phyloP scores from a whole-genome alignment of 2,113 vertebrate genomes.

The Tachysurus vachellii region DNA sequence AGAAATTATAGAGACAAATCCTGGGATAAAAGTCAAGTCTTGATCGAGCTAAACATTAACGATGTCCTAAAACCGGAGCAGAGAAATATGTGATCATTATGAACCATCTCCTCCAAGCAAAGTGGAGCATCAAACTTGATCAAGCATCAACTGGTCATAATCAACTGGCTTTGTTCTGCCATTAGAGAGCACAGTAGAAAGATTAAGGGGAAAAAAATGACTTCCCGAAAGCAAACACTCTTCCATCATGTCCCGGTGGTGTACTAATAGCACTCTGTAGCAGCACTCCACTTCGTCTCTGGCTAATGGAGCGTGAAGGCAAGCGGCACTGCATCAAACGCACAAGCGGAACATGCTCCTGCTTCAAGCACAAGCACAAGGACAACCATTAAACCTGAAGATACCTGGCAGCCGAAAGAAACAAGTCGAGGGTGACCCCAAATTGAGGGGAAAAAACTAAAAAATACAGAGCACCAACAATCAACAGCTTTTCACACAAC shows the following conservation, averaged over 20 bases:
- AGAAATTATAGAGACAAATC: neutral
- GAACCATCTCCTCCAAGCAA: neutral
- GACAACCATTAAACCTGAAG: constrained; percentile 22
- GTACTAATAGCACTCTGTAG: constrained; percentile 10
- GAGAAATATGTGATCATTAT: neutral
- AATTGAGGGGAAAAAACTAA: neutral
- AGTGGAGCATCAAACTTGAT: constrained; percentile 11
- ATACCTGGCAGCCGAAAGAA: neutral
- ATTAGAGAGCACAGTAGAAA: neutral
- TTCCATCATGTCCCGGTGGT: constrained; percentile 14
- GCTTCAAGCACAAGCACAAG: constrained; percentile 26
- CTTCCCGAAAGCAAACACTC: neutral
- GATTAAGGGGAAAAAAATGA: neutral
- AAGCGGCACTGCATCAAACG: constrained; percentile 63
- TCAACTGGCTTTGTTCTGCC: neutral
- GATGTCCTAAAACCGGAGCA: neutral
- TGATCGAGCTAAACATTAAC: neutral
- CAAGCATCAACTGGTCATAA: constrained; percentile 14
- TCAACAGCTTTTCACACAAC: neutral
- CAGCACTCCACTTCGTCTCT: constrained; percentile 58
- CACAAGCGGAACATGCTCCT: constrained; percentile 18
- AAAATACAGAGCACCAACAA: neutral
- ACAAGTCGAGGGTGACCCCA: neutral
- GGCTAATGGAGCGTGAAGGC: constrained; percentile 69
- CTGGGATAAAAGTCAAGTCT: neutral